A percentile compares a stretch with the other conserved stretches of the same genome.
Evolutionary conservation across 2,113 vertebrate species (phyloP).

Genomic region (Centrocercus urophasianus): DNA sequence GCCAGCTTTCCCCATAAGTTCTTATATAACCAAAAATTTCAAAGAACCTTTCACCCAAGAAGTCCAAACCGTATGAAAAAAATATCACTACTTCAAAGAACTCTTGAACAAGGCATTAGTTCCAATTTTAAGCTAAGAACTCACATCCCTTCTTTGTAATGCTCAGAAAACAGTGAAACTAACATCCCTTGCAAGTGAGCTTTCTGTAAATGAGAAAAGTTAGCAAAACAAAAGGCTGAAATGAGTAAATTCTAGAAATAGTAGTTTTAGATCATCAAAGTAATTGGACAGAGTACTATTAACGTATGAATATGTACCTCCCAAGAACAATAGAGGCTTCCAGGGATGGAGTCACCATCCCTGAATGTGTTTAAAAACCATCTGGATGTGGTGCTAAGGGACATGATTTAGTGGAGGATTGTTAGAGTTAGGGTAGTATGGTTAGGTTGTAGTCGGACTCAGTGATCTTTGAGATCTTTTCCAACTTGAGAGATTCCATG

Average conservation of each 20-base stretch:
- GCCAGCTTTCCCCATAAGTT: neutral
- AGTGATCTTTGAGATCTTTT: too few species aligned
- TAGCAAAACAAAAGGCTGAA: neutral
- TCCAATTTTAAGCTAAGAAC: neutral
- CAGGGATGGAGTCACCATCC: too few species aligned
- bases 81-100: neutral
- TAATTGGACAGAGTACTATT: neutral
- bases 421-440: too few species aligned
- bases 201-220: neutral
- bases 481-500: too few species aligned
- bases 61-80: neutral
- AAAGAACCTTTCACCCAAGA: neutral
- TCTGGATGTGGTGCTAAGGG: too few species aligned
- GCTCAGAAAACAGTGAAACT: neutral
- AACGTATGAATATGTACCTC: neutral
- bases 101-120: neutral
- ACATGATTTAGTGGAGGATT: too few species aligned
- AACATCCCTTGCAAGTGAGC: neutral
- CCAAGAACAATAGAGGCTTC: neutral
- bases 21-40: neutral
- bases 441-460: too few species aligned
- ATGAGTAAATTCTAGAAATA: neutral
- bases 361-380: too few species aligned
- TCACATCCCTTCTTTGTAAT: neutral
- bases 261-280: neutral